Evolutionary conservation across 2,888 invertebrate genomes (phyloP).

Genomic region (Caenorhabditis afra): DNA sequence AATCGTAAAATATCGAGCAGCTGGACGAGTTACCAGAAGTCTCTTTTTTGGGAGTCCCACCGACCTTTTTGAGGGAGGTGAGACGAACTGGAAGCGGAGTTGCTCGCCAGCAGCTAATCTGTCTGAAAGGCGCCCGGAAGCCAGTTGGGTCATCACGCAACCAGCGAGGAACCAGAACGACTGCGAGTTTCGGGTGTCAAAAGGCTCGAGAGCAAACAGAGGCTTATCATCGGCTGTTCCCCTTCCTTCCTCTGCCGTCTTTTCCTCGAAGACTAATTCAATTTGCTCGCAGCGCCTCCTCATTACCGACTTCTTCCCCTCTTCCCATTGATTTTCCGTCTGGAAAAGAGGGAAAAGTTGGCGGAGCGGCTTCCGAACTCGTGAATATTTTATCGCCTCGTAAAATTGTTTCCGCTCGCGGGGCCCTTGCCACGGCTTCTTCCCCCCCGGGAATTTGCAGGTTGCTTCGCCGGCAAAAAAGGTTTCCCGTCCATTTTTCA

Average conservation of each 20-base stretch:
- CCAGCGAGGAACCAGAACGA: background rate
- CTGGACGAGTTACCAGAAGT: too few species aligned
- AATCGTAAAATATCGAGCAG: too few species aligned
- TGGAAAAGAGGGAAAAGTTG: conserved; percentile 11
- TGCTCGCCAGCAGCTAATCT: too few species aligned
- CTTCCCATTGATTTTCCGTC: conserved; percentile 10
- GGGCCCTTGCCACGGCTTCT: conserved; percentile 9
- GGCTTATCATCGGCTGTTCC: conserved; percentile 4
- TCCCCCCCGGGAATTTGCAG: conserved; percentile 26
- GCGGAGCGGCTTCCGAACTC: conserved; percentile 18
- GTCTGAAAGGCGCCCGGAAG: background rate
- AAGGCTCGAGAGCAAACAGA: conserved; percentile 38
- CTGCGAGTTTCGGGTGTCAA: conserved; percentile 27
- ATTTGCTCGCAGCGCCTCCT: conserved; percentile 24
- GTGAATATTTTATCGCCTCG: conserved; percentile 54
- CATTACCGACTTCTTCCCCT: conserved; percentile 9
- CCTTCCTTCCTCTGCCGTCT: background rate
- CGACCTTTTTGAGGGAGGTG: too few species aligned
- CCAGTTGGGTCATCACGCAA: background rate
- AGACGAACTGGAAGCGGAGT: too few species aligned
- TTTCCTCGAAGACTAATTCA: conserved; percentile 32
- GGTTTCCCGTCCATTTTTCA: background rate
- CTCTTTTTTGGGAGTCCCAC: too few species aligned
- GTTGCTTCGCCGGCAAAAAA: conserved; percentile 9
- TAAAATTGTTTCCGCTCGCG: conserved; percentile 46